phyloP scores from a whole-genome alignment of 2,888 invertebrate genomes.

The Agrilus biguttatus region DNA sequence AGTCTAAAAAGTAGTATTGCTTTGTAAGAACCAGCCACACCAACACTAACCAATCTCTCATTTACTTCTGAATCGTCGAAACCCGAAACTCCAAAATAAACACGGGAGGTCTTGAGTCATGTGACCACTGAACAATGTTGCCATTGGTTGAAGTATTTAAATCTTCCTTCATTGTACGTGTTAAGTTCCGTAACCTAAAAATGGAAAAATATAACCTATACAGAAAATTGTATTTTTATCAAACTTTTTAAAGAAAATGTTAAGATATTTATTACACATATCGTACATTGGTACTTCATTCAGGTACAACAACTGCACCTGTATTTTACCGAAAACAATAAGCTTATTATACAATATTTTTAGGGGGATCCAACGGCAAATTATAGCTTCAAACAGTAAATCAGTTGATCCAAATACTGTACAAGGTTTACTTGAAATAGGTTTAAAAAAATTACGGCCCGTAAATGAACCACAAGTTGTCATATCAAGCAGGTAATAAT shows the following conservation, averaged over 20 bases:
- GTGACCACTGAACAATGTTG: too few species aligned
- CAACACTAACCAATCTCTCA: too few species aligned
- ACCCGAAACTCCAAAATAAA: too few species aligned
- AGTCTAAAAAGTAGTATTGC: too few species aligned
- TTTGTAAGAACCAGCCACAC: too few species aligned
- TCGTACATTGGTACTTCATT: slow-evolving; percentile 67
- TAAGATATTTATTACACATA: slow-evolving; percentile 57
- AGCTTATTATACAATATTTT: slow-evolving; percentile 11
- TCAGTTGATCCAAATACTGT: slow-evolving; percentile 47
- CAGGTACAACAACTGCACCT: slow-evolving; percentile 38
- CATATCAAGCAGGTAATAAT: slow-evolving; percentile 55
- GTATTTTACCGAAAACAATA: neutral
- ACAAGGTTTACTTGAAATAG: slow-evolving; percentile 60
- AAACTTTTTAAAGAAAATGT: slow-evolving; percentile 28
- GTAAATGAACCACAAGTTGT: slow-evolving; percentile 39
- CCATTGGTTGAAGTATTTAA: too few species aligned
- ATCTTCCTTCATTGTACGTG: too few species aligned
- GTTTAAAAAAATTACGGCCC: slow-evolving; percentile 40
- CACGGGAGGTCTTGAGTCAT: too few species aligned
- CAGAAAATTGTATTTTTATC: too few species aligned
- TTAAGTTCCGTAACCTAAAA: too few species aligned
- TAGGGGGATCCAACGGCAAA: slow-evolving; percentile 59
- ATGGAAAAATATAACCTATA: too few species aligned
- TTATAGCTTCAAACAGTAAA: slow-evolving; percentile 26
- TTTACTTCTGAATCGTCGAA: too few species aligned